Percentiles rank a stretch among this genome's conserved stretches.
Conservation (phyloP, 2,797 vertebrate species). For the Lagorchestes hirsutus region DNA sequence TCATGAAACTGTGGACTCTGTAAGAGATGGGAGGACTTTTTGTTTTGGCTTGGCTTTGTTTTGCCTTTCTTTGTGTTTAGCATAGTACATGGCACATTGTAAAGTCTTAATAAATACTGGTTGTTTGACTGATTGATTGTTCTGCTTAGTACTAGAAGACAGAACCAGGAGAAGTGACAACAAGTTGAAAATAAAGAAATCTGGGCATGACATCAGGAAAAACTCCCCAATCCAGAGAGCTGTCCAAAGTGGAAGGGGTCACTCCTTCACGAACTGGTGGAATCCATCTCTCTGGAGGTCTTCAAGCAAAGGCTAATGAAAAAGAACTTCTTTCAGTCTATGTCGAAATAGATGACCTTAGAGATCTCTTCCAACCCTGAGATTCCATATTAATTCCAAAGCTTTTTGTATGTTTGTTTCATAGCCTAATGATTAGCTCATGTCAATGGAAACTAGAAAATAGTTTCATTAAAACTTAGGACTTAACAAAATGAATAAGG, state of each 20-base stretch:
- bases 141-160: not conserved
- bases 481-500: slow-evolving; percentile 28
- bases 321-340: too few species aligned
- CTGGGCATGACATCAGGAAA: not conserved
- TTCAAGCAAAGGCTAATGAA: not conserved
- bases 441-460: slow-evolving; percentile 42
- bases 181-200: not conserved
- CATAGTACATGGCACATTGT: not conserved
- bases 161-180: not conserved
- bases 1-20: not conserved
- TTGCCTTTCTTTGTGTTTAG: not conserved
- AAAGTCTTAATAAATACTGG: not conserved
- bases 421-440: slow-evolving; percentile 53
- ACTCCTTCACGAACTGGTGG: not conserved
- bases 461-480: slow-evolving; percentile 27
- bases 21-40: too few species aligned
- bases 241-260: not conserved
- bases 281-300: not conserved
- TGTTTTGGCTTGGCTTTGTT: too few species aligned
- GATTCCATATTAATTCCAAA: slow-evolving; percentile 34
- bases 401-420: slow-evolving; percentile 8
- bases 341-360: not conserved
- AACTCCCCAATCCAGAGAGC: not conserved
- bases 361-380: not conserved
- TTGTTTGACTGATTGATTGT: not conserved